A percentile compares a stretch with the other conserved stretches of the same genome.
Conservation (phyloP, 2,797 vertebrate species). For the Falco peregrinus region DNA sequence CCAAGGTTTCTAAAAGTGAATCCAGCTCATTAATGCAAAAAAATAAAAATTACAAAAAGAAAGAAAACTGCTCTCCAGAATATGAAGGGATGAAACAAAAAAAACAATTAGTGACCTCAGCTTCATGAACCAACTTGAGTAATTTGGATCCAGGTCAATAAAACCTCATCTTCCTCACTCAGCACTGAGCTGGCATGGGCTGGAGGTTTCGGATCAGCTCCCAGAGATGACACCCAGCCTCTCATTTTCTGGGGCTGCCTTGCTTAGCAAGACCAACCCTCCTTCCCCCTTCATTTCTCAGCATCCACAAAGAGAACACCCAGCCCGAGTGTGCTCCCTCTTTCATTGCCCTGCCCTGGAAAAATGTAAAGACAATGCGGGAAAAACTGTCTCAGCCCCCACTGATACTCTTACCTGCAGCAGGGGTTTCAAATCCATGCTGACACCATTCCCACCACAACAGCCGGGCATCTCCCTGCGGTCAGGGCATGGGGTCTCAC, state of each 20-base stretch:
- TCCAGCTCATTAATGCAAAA: not conserved
- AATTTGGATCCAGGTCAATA: not conserved
- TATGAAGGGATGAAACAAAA: not conserved
- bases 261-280: not conserved
- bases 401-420: not conserved
- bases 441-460: not conserved
- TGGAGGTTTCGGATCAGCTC: not conserved
- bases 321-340: not conserved
- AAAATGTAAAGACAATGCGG: accelerated
- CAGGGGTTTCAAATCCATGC: not conserved
- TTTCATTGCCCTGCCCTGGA: accelerated
- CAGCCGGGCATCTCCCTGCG: accelerated
- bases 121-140: not conserved
- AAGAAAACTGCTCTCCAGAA: not conserved
- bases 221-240: not conserved
- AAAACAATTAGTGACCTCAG: not conserved
- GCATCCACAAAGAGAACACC: not conserved
- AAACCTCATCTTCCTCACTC: not conserved
- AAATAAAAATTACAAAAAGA: not conserved
- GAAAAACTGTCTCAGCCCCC: not conserved
- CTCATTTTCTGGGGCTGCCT: not conserved
- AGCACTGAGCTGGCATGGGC: accelerated
- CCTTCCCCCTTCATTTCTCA: not conserved
- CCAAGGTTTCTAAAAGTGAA: not conserved
- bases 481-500: not conserved